A percentile compares a stretch with the other conserved stretches of the same genome.
These are phyloP conservation scores for Lepeophtheirus salmonis DNA, from an alignment of 1,140 invertebrate species.

Conservation along the genomic window DNA sequence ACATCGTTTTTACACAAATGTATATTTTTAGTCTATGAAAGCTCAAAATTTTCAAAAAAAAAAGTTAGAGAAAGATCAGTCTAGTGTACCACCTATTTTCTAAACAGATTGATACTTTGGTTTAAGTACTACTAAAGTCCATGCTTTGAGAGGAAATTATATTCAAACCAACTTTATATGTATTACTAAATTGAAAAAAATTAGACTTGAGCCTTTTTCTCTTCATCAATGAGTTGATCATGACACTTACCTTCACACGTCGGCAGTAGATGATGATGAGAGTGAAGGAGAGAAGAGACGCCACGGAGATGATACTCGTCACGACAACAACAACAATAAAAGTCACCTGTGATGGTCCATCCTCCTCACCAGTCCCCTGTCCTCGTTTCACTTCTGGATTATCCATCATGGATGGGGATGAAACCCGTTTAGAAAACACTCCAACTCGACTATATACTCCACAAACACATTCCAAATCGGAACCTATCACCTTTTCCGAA, in stretches of 20 bases:
- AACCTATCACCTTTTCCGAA: not conserved
- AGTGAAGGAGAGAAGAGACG: not conserved
- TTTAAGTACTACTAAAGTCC: too few species aligned
- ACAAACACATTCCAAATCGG: not conserved
- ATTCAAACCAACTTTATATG: too few species aligned
- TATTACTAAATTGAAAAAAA: too few species aligned
- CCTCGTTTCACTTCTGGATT: not conserved
- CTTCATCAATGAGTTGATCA: too few species aligned
- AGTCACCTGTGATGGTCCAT: not conserved
- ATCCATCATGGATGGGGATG: not conserved
- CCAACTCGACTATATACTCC: not conserved
- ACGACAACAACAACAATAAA: not conserved
- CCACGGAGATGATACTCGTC: not conserved
- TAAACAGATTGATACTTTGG: too few species aligned
- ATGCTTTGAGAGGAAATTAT: too few species aligned
- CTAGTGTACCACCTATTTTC: too few species aligned
- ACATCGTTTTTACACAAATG: too few species aligned
- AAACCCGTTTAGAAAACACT: not conserved
- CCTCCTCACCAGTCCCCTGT: not conserved
- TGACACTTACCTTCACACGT: not conserved
- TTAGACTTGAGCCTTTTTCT: too few species aligned
- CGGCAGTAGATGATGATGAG: not conserved
- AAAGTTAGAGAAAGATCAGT: too few species aligned
- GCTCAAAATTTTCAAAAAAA: too few species aligned
- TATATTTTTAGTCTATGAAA: too few species aligned